Evolutionary conservation across 2,113 vertebrate species (phyloP), one percentile per base, ranked within the genome.

Genomic region (Brachypteracias leptosomus): DNA sequence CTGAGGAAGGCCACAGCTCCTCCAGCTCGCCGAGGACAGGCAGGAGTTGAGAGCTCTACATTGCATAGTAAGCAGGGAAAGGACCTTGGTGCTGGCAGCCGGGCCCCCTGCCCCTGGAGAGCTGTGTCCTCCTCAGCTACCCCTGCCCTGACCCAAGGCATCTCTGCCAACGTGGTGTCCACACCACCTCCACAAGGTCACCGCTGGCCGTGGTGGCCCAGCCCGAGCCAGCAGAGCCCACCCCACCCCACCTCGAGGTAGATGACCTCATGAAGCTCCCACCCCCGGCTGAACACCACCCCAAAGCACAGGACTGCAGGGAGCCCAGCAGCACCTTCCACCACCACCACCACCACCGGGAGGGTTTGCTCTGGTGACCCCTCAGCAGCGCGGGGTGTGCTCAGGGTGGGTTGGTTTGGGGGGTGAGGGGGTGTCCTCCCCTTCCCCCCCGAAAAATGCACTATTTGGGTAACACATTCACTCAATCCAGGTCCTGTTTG

Each of bases 21-120:
- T 96, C 95, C 70, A 16, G 10, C 15, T n/a, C 47, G 63, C 77
- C 75, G 77, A 36, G 22, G 88, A 90, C 22, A 91, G 91, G 73
- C 79, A 21, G 13, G 80, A 96, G 81, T 78, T 73, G 93, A 76
- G 77, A 95, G 75, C 94, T 95, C 91, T 96, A 91, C 83, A 78
- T 92, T 97, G 94, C 94, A 95, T 95, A 97, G 86, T 88, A 97
- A 95, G 81, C 88, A 96, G 88, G 84, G 95, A 95, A 96, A 89
- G 33, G 92, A 97, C 83, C 15, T 42, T 10, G 55, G 49, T 51
- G 33, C 54, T 92, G 75, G 84, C n/a, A 91, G 92, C 91, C 5
- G 51, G 72, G 91, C 73, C 89, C 74, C 49, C 90, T 67, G 94
- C 55, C 77, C 87, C 85, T 90, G 22, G 31, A 67, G 83, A 59